A percentile compares a stretch with the other conserved stretches of the same genome.
phyloP scores from a whole-genome alignment of 2,888 invertebrate genomes.

The Epinotia nisella region DNA sequence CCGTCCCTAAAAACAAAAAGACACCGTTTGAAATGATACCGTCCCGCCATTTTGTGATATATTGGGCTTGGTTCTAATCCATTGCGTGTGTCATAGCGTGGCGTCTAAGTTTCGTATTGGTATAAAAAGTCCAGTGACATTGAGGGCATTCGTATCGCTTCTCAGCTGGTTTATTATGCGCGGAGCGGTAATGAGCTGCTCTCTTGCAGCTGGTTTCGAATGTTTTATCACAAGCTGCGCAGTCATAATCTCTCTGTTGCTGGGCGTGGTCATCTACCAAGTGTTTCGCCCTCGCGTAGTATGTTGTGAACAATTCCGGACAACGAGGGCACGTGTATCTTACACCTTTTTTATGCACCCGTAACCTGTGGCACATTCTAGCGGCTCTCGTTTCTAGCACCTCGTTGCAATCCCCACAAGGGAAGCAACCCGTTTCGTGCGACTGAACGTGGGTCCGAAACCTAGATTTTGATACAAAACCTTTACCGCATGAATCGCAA shows the following conservation, averaged over 20 bases:
- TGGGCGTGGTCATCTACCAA: conserved; percentile 68
- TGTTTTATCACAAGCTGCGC: conserved; percentile 62
- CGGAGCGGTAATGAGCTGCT: conserved; percentile 62
- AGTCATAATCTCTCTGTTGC: conserved; percentile 62
- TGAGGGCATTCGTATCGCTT: conserved; percentile 60
- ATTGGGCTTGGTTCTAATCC: conserved; percentile 46
- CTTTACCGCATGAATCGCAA: conserved; percentile 76
- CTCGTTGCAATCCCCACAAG: conserved; percentile 71
- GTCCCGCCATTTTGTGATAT: conserved; percentile 22
- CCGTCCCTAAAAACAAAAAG: conserved; percentile 66
- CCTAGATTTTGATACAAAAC: conserved; percentile 72
- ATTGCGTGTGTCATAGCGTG: conserved; percentile 62
- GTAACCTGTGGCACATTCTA: conserved; percentile 67
- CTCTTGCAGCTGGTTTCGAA: conserved; percentile 71
- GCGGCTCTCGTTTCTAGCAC: conserved; percentile 66
- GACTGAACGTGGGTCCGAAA: conserved; percentile 74
- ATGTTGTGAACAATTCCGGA: conserved; percentile 69
- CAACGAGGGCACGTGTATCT: conserved; percentile 76
- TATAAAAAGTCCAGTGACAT: conserved; percentile 62
- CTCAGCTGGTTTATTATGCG: conserved; percentile 60
- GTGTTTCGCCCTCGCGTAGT: conserved; percentile 71
- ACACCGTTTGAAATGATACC: conserved; percentile 47
- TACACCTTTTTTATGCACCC: conserved; percentile 68
- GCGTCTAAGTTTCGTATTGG: conserved; percentile 62
- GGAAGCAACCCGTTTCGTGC: conserved; percentile 69